Evolutionary conservation across 2,797 vertebrate genomes (phyloP).

Genomic region (Dendrocincla fuliginosa): DNA sequence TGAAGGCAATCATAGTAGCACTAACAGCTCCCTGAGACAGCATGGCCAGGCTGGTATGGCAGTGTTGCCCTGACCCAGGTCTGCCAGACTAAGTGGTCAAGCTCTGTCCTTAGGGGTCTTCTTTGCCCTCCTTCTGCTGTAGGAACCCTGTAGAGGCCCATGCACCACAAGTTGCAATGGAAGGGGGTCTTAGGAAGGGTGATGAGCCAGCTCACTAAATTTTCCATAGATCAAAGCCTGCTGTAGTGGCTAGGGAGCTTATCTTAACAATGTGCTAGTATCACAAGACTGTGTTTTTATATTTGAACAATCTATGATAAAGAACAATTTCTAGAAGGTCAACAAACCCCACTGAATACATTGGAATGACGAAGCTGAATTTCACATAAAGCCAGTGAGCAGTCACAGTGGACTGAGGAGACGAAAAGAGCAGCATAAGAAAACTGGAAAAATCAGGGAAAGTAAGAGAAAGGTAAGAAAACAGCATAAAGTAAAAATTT

Average conservation of each 20-base stretch:
- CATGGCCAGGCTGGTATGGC: background rate
- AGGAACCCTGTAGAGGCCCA: background rate
- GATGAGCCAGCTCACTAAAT: background rate
- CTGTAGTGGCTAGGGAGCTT: background rate
- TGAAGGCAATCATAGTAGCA: background rate
- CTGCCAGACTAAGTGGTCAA: background rate
- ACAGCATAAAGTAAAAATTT: background rate
- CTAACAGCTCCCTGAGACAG: background rate
- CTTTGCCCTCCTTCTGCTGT: background rate
- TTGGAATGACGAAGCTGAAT: background rate
- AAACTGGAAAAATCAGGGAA: background rate
- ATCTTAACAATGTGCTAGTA: background rate
- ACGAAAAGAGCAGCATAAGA: accelerated
- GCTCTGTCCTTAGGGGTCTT: background rate
- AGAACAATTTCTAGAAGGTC: background rate
- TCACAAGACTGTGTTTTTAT: background rate
- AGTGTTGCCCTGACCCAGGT: background rate
- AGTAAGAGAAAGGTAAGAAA: conserved; percentile 16
- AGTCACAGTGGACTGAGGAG: background rate
- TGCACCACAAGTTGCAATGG: accelerated
- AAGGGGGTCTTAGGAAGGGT: background rate
- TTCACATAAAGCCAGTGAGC: background rate
- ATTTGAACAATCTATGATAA: background rate
- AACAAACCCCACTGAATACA: background rate
- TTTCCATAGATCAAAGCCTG: background rate